Conservation (phyloP, 2,888 invertebrate species). For the Lepetodrilus schrolli region DNA sequence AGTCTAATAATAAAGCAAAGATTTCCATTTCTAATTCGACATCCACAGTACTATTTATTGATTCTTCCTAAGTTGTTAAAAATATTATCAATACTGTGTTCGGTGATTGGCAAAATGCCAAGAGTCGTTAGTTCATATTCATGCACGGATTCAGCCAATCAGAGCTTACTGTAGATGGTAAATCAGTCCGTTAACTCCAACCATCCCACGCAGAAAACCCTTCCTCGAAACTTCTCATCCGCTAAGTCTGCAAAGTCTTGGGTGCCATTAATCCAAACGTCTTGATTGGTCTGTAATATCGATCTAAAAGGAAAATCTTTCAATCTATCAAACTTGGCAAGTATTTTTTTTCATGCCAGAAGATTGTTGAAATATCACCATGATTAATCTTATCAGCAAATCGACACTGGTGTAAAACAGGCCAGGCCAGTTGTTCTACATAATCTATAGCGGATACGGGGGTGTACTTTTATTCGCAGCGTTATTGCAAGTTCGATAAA, state of each 20-base stretch:
- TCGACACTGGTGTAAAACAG: not conserved
- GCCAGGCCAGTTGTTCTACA: not conserved
- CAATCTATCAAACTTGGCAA: not conserved
- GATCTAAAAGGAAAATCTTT: not conserved
- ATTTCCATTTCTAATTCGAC: too few species aligned
- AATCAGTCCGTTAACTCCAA: not conserved
- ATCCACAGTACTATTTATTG: too few species aligned
- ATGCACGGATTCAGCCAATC: not conserved
- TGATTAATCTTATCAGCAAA: conserved; percentile 20
- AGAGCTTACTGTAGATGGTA: not conserved
- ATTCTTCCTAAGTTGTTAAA: too few species aligned
- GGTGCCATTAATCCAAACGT: not conserved
- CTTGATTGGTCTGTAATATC: not conserved
- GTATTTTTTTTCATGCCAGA: conserved; percentile 3
- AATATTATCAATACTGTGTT: too few species aligned
- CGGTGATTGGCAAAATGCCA: not conserved
- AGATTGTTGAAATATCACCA: not conserved
- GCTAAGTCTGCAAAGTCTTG: not conserved
- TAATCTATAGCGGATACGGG: not conserved
- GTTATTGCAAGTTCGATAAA: not conserved
- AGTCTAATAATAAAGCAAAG: too few species aligned
- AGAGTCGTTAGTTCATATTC: conserved; percentile 25
- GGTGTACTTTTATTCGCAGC: not conserved
- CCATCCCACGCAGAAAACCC: not conserved
- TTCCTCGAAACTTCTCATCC: not conserved